Evolutionary conservation across 2,113 vertebrate species (phyloP), one percentile per base, ranked within the genome.

Genomic region (Capricornis sumatraensis): DNA sequence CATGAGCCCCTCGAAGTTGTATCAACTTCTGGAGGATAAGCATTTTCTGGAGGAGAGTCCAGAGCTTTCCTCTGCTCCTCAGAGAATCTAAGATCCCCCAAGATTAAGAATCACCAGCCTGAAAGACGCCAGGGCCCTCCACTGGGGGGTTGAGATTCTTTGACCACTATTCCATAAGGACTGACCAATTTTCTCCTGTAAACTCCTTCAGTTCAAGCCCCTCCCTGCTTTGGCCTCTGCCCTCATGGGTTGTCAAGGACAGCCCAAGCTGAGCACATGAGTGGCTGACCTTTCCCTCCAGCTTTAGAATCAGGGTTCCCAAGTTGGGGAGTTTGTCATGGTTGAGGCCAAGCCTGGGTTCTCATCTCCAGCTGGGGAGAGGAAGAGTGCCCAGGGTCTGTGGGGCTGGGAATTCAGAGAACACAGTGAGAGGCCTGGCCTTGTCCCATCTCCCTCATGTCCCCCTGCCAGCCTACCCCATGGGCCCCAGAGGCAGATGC

Each of bases 401-500:
- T 13, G 19, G 21, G 60, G 21, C n/a, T 21, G 50, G 89, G 89
- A n/a, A 47, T 7, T 27, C 16, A 23, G 67, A 43, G 88, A 30
- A 19, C n/a, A 30, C 52, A 57, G 50, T 21, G 28, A 50, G 52
- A 60, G 50, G 2, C 19, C 82, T 52, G 36, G 47, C 45, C 74
- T 81, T 19, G 36, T 52, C 60, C 25, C 5, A 14, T 11, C 28
- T 62, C 19, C 55, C 40, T 16, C 33, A 6, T 9, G 19, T 87
- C 27, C n/a, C 50, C 27, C 28, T 40, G 82, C 64, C 40, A 62
- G 57, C 33, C 30, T 76, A 58, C 84, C 53, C 62, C 13, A 33
- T 36, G 60, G 84, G 64, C 84, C 96, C 87, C 36, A 67, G 81
- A 89, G 96, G 92, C 81, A 95, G 82, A 96, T 67, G 74, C 36